Conservation (phyloP, 2,113 vertebrate genomes). For the Anoura caudifer region DNA sequence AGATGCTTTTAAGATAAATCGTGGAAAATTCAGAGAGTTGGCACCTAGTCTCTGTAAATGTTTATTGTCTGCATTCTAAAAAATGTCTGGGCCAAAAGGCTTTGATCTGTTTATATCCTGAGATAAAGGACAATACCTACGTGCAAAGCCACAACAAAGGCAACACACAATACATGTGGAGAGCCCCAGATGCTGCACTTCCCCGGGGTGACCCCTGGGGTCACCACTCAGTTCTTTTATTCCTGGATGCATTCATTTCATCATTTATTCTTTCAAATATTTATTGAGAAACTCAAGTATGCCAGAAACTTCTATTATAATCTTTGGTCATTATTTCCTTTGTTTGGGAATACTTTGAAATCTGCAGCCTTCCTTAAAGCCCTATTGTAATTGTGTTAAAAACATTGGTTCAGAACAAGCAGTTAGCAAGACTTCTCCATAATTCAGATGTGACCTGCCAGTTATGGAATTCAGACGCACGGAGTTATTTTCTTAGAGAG, state of each 20-base stretch:
- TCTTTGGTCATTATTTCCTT: not conserved
- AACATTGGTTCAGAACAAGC: not conserved
- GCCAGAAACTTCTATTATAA: not conserved
- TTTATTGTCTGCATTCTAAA: constrained; percentile 36
- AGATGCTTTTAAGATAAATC: constrained; percentile 19
- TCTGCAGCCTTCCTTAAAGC: not conserved
- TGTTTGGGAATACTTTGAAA: constrained; percentile 5
- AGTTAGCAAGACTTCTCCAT: not conserved
- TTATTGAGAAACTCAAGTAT: not conserved
- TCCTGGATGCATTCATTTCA: not conserved
- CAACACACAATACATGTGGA: not conserved
- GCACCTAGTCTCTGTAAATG: not conserved
- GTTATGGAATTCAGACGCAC: not conserved
- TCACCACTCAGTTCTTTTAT: not conserved
- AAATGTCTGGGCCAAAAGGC: not conserved
- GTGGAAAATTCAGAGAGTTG: not conserved
- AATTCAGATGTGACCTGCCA: not conserved
- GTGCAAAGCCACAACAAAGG: constrained; percentile 27
- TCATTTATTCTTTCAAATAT: not conserved
- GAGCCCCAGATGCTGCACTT: not conserved
- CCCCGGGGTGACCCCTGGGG: not conserved
- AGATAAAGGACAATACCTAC: constrained; percentile 31
- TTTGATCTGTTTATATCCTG: constrained; percentile 7
- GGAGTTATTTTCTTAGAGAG: not conserved
- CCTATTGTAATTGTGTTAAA: not conserved